phyloP scores from a whole-genome alignment of 2,797 vertebrate genomes.

The Erethizon dorsatum region DNA sequence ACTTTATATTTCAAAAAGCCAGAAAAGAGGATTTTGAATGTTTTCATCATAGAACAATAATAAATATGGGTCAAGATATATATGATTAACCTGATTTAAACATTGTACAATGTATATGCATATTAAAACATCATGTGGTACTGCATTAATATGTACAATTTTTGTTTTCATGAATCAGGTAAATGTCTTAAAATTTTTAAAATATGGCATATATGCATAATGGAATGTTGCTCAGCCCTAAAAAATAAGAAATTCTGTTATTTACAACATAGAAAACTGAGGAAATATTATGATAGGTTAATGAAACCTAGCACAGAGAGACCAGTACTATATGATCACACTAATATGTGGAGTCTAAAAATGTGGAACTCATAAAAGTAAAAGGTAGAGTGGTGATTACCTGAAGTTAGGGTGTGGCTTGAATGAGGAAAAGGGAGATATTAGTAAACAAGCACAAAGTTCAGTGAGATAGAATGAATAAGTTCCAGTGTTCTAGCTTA shows the following conservation, averaged over 20 bases:
- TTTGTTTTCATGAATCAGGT: not conserved
- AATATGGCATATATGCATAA: not conserved
- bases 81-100: not conserved
- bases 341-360: not conserved
- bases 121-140: not conserved
- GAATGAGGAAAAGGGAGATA: too few species aligned
- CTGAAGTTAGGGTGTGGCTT: too few species aligned
- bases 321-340: not conserved
- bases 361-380: not conserved
- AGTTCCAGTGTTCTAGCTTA: not conserved
- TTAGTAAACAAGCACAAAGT: too few species aligned
- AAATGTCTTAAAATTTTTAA: not conserved
- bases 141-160: not conserved
- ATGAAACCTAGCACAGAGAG: not conserved
- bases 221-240: not conserved
- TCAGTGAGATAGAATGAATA: too few species aligned
- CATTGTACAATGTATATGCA: not conserved
- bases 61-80: not conserved
- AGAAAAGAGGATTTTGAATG: not conserved
- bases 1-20: not conserved
- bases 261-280: not conserved
- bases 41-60: not conserved
- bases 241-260: not conserved
- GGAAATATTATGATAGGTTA: not conserved
- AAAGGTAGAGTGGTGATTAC: not conserved